phyloP scores from a whole-genome alignment of 1,140 invertebrate species.

The Temnothorax nylanderi region DNA sequence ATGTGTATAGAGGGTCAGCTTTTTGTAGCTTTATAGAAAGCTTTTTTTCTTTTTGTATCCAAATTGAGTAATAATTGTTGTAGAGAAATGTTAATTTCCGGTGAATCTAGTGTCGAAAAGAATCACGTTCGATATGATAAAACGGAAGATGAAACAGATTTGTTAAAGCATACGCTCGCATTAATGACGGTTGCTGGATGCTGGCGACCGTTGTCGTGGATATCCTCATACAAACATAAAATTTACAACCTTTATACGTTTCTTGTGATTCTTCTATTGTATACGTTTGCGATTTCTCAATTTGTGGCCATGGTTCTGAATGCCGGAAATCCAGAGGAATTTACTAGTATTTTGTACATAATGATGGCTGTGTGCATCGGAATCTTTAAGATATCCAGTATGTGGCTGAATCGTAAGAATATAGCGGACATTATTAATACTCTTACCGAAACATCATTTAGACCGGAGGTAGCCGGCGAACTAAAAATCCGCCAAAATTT shows the following conservation, averaged over 20 bases:
- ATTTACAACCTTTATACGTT: conserved; percentile 23
- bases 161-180: not conserved
- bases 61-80: not conserved
- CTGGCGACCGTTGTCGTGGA: conserved; percentile 24
- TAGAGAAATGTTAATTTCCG: not conserved
- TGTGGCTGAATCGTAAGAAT: conserved; percentile 32
- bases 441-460: conserved; percentile 44
- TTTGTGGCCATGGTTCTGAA: conserved; percentile 21
- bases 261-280: not conserved
- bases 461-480: conserved; percentile 43
- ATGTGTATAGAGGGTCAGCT: not conserved
- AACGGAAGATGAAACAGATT: not conserved
- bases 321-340: conserved; percentile 50
- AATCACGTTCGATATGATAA: not conserved
- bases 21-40: not conserved
- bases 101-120: not conserved
- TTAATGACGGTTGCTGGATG: conserved; percentile 29
- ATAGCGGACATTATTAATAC: conserved; percentile 41
- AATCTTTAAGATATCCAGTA: conserved; percentile 47
- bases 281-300: not conserved
- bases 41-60: not conserved
- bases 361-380: conserved; percentile 48
- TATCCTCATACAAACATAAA: not conserved
- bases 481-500: conserved; percentile 48
- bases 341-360: conserved; percentile 68